Conservation (phyloP, 2,797 vertebrate species). For the Rousettus madagascariensis region DNA sequence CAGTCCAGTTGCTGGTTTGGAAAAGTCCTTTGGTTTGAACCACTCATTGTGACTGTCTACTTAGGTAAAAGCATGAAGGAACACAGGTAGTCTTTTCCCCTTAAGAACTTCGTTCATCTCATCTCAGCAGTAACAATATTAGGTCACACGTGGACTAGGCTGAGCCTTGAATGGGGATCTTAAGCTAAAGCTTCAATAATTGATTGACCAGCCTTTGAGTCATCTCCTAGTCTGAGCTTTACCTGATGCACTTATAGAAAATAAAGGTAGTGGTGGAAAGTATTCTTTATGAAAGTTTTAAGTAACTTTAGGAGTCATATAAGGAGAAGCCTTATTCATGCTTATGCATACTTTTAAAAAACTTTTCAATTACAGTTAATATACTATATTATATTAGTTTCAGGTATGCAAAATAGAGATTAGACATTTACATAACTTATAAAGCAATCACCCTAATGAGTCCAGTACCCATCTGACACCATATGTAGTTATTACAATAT, state of each 20-base stretch:
- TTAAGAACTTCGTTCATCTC: not conserved
- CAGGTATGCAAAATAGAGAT: too few relatives aligned
- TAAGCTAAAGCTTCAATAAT: not conserved
- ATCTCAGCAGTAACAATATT: not conserved
- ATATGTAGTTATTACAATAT: too few relatives aligned
- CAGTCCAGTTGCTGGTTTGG: not conserved
- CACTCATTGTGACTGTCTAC: not conserved
- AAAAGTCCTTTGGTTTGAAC: not conserved
- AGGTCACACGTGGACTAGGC: rapidly evolving
- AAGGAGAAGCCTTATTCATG: not conserved
- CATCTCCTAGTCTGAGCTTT: not conserved
- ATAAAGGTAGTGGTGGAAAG: not conserved
- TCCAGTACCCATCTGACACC: too few relatives aligned
- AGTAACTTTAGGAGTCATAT: not conserved
- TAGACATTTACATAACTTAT: too few relatives aligned
- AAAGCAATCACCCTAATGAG: too few relatives aligned
- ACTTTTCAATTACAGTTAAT: too few relatives aligned
- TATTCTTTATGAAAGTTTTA: not conserved
- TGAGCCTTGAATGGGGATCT: not conserved
- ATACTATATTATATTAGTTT: too few relatives aligned
- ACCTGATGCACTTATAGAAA: not conserved
- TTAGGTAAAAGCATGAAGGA: not conserved
- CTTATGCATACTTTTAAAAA: not conserved
- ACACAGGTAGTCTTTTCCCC: too few relatives aligned
- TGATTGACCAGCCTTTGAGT: not conserved